A percentile compares a stretch with the other conserved stretches of the same genome.
Evolutionary conservation across 1,140 invertebrate genomes (phyloP).

Genomic region (Coboldia fuscipes): DNA sequence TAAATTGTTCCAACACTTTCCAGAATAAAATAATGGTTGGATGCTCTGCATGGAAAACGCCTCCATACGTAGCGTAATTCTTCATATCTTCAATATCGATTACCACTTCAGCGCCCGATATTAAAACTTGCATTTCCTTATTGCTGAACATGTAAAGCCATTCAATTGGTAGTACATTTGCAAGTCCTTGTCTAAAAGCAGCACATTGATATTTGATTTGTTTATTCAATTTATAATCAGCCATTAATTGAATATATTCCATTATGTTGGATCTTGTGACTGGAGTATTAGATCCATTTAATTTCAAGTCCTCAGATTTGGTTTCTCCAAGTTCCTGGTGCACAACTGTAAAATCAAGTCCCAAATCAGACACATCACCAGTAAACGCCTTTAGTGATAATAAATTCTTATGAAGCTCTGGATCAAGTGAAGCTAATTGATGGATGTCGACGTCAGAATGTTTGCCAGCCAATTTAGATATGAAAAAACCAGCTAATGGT

Average conservation of each 20-base stretch:
- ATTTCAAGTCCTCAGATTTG: slow-evolving; percentile 72
- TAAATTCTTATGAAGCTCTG: slow-evolving; percentile 76
- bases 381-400: slow-evolving; percentile 67
- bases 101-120: slow-evolving; percentile 80
- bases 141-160: slow-evolving; percentile 92
- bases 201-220: slow-evolving; percentile 73
- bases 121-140: slow-evolving; percentile 80
- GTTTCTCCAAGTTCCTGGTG: slow-evolving; percentile 81
- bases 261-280: slow-evolving; percentile 83
- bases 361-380: slow-evolving; percentile 55
- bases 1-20: slow-evolving; percentile 67
- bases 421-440: slow-evolving; percentile 82
- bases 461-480: slow-evolving; percentile 63
- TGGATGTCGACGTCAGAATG: slow-evolving; percentile 77
- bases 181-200: slow-evolving; percentile 68
- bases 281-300: slow-evolving; percentile 66
- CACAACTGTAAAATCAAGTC: slow-evolving; percentile 84
- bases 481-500: slow-evolving; percentile 81
- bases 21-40: slow-evolving; percentile 56
- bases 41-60: slow-evolving; percentile 65
- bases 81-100: slow-evolving; percentile 83
- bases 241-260: slow-evolving; percentile 91
- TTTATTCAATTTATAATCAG: slow-evolving; percentile 85
- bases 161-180: slow-evolving; percentile 70
- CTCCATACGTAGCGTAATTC: slow-evolving; percentile 61